Base-by-base conservation (phyloP, 1,140 invertebrate species). In the Leptoteleia sp. region DNA sequence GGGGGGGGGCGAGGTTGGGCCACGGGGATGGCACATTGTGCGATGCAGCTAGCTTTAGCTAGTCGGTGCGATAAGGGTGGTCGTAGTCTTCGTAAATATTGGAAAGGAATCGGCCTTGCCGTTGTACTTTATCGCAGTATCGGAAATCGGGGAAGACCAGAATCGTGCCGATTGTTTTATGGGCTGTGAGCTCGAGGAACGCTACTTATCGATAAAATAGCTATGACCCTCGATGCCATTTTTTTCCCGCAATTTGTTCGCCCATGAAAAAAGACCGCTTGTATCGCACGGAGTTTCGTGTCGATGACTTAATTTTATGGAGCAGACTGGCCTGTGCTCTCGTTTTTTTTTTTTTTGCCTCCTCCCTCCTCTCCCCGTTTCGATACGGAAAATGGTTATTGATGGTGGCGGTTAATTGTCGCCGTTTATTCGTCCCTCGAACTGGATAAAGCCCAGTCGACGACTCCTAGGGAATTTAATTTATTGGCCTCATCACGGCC, bases 101-200 rank as follows among this genome's bases (percentile, higher is more conserved):
- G 68, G 57, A 68, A 62, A 76, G 76, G 67, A 72, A 62, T 40
- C 54, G 64, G 40, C 59, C 52, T 45, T 25, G 43, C 15, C 40
- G 52, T n/a, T 29, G 52, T 54, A 57, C 33, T 79, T 81, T 81
- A 81, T 81, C 80, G 72, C 67, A 62, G 68, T 76, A 81, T 81
- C 80, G 76, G 72, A 71, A 71, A 57, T 47, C 61, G 48, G 59
- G 75, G n/a, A n/a, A n/a, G 45, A 75, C 68, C 71, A 29, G 76
- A 76, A 76, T 71, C 64, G 67, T 65, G 72, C 80, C 80, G 77
- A 81, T 79, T 81, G 80, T 81, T 81, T 81, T 81, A 81, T 81
- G 72, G 76, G 37, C 71, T 81, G 77, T 79, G 52, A 79, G 76
- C 64, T 35, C 67, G 25, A 19, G 31, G 59, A 68, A 72, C 61